phyloP scores from a whole-genome alignment of 1,140 invertebrate genomes.

The Ganaspis sp. region DNA sequence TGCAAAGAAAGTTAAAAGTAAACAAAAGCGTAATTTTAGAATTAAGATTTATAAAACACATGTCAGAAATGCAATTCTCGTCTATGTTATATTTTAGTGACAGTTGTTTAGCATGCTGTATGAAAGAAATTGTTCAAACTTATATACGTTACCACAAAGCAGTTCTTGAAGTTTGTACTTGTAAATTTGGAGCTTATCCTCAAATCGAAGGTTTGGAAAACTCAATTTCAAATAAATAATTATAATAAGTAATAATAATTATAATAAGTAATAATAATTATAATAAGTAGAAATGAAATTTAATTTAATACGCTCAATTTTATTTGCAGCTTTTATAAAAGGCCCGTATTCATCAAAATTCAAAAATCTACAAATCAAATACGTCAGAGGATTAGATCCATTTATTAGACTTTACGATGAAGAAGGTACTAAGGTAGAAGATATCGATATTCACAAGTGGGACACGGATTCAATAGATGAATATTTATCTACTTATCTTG shows the following conservation, averaged over 20 bases:
- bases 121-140: conserved; percentile 78
- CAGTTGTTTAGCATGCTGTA: conserved; percentile 86
- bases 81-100: conserved; percentile 74
- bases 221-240: too few relatives aligned
- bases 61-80: too few relatives aligned
- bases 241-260: too few relatives aligned
- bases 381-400: conserved; percentile 93
- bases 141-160: conserved; percentile 89
- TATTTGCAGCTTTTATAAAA: conserved; percentile 89
- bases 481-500: conserved; percentile 91
- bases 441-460: conserved; percentile 97
- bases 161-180: conserved; percentile 93
- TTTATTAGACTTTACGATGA: conserved; percentile 91
- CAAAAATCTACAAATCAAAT: conserved; percentile 91
- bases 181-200: conserved; percentile 96
- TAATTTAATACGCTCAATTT: conserved; percentile 32
- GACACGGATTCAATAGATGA: conserved; percentile 97
- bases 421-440: conserved; percentile 87
- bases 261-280: too few relatives aligned
- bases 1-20: conserved; percentile 27
- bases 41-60: neutral
- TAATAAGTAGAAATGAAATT: too few relatives aligned
- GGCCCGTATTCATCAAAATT: conserved; percentile 91
- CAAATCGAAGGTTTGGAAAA: conserved; percentile 88
- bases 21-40: neutral